Base-by-base conservation (phyloP, 2,888 invertebrate species). In the Xanthia icteritia region DNA sequence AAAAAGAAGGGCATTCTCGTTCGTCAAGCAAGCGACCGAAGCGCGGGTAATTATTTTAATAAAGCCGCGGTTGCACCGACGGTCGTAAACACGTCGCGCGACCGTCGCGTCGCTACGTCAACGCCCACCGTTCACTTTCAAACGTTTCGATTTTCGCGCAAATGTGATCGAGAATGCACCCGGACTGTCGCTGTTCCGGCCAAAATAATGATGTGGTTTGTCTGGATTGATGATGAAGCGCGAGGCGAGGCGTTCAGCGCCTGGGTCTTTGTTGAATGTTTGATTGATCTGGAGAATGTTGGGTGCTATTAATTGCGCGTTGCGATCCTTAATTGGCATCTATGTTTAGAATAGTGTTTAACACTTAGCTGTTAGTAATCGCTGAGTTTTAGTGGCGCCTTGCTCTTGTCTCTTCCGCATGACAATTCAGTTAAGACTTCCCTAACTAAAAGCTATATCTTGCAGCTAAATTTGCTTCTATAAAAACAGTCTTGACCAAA, bases 21-120 rank as follows among this genome's bases (percentile, higher is more conserved):
- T 90, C 89, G 86, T 90, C 90, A 91, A 86, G 83, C 87, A 77
- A 82, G 84, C 86, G 87, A 88, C 89, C 90, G 91, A 89, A 89
- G 89, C 88, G 82, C 85, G 87, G 90, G 90, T 92, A 93, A 94
- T 93, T 93, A 93, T 93, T 92, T 92, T 92, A 93, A 92, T 92
- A 92, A 93, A 92, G 88, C 91, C 86, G 89, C 89, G 91, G 89
- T 89, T 86, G 86, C 86, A 87, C 76, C 60, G 81, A 79, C 87
- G 89, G 83, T 91, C 92, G 91, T 92, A 94, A 93, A 93, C 90
- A 91, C 90, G 88, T 92, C 92, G 86, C 76, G 72, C 87, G 77
- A 76, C 84, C 77, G 85, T 83, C 83, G 79, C 84, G 82, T 82
- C 85, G 79, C 85, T 90, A 82, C 88, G 91, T 93, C 92, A 90